phyloP scores from a whole-genome alignment of 2,888 invertebrate species.

The Corythucha ciliata region DNA sequence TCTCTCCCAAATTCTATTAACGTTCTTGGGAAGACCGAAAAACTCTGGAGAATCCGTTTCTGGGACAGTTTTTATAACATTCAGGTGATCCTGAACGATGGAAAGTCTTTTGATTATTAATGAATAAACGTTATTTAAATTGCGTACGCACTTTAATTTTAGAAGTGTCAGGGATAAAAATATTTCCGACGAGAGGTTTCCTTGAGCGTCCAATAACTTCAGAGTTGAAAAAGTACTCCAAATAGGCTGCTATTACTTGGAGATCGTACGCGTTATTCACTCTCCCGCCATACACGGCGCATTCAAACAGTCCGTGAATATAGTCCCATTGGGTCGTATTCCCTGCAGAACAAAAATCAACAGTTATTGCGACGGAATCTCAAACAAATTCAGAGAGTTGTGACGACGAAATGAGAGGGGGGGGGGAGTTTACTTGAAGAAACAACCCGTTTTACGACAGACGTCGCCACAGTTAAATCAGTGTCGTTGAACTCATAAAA shows the following conservation, averaged over 20 bases:
- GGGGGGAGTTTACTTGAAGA: conserved; percentile 38
- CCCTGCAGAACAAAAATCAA: conserved; percentile 26
- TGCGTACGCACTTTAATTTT: conserved; percentile 49
- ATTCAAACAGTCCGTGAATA: conserved; percentile 64
- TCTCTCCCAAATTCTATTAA: conserved; percentile 39
- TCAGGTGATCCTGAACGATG: conserved; percentile 22
- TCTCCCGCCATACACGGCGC: conserved; percentile 77
- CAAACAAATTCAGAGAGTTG: no score
- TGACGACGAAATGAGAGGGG: neutral
- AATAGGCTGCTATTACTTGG: conserved; percentile 55
- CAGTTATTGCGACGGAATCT: neutral
- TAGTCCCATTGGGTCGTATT: conserved; percentile 56
- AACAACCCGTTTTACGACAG: conserved; percentile 37
- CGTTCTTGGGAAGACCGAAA: conserved; percentile 79
- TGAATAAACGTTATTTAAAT: conserved; percentile 32
- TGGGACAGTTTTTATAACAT: conserved; percentile 47
- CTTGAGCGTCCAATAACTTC: conserved; percentile 52
- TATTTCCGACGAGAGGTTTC: conserved; percentile 47
- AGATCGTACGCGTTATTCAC: conserved; percentile 70
- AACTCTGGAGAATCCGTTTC: conserved; percentile 63
- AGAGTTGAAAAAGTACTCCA: conserved; percentile 52
- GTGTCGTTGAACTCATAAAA: conserved; percentile 79
- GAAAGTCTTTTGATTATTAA: neutral
- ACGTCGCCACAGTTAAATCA: conserved; percentile 61
- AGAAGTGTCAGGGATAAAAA: conserved; percentile 48